These are phyloP conservation scores for Cyprinodon diabolis DNA, from an alignment of 2,797 vertebrate species.

Conservation along the genomic window DNA sequence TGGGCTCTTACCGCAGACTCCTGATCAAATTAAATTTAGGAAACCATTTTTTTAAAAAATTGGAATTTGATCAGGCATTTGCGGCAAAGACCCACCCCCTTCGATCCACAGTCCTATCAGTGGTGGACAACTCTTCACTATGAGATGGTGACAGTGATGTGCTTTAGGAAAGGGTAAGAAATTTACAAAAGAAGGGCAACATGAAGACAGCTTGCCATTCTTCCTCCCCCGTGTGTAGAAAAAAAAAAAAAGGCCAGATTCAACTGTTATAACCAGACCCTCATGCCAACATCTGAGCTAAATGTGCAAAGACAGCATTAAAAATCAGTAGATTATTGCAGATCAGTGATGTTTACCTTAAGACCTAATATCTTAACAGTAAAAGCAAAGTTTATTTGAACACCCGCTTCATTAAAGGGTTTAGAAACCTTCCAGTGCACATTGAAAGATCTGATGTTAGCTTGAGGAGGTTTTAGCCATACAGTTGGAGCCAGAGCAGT, in stretches of 20 bases:
- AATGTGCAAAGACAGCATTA: conserved; percentile 49
- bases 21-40: conserved; percentile 33
- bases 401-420: background rate
- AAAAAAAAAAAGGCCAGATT: conserved; percentile 45
- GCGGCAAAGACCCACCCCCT: conserved; percentile 45
- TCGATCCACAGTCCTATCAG: conserved; percentile 53
- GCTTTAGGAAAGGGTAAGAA: conserved; percentile 51
- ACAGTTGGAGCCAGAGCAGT: conserved; percentile 47
- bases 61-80: conserved; percentile 55
- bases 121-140: conserved; percentile 64
- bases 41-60: background rate
- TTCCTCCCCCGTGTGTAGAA: conserved; percentile 62
- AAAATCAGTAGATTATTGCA: conserved; percentile 14
- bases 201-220: conserved; percentile 62
- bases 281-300: conserved; percentile 35
- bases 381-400: background rate
- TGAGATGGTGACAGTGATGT: conserved; percentile 72
- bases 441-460: conserved; percentile 47
- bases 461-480: conserved; percentile 36
- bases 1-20: conserved; percentile 53
- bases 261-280: conserved; percentile 39
- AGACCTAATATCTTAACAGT: conserved; percentile 23
- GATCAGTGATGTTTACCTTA: conserved; percentile 25
- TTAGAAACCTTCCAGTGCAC: conserved; percentile 39
- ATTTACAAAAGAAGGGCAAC: conserved; percentile 51